Percentiles rank a stretch among this genome's conserved stretches.
Conservation (phyloP, 1,140 invertebrate genomes). For the Rhynchophorus ferrugineus region DNA sequence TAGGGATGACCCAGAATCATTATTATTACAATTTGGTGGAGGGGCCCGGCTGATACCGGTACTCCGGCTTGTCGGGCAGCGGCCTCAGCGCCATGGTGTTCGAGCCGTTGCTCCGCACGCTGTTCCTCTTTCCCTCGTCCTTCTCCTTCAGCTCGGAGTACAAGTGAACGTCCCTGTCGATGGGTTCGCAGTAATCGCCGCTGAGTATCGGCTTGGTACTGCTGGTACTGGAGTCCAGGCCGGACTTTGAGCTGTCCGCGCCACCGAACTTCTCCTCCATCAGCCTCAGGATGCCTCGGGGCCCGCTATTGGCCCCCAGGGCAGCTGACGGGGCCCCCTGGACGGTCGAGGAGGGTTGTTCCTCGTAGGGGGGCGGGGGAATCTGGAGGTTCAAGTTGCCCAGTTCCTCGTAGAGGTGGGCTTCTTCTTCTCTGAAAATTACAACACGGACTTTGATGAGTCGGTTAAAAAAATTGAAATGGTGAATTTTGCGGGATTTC, state of each 20-base stretch:
- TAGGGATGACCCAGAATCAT: no score
- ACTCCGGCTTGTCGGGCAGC: conserved; percentile 55
- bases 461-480: no score
- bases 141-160: conserved; percentile 60
- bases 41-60: conserved; percentile 27
- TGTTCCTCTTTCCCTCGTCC: conserved; percentile 39
- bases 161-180: conserved; percentile 58
- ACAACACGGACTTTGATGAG: no score
- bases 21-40: conserved; percentile 23
- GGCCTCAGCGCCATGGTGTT: conserved; percentile 55
- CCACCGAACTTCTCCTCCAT: conserved; percentile 38
- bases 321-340: conserved; percentile 31
- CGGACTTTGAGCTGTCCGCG: conserved; percentile 42
- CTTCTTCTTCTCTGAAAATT: conserved; percentile 41
- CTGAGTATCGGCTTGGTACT: conserved; percentile 47
- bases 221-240: conserved; percentile 4
- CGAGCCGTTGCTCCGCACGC: conserved; percentile 43
- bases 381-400: conserved; percentile 48
- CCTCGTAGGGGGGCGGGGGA: conserved; percentile 29
- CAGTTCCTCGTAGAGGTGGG: conserved; percentile 57
- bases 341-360: conserved; percentile 40
- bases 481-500: no score
- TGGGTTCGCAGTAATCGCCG: conserved; percentile 65
- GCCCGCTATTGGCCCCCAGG: conserved; percentile 23
- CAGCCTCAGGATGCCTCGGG: conserved; percentile 32